Conservation (phyloP, 2,113 vertebrate species). For the Toxotes jaculatrix region DNA sequence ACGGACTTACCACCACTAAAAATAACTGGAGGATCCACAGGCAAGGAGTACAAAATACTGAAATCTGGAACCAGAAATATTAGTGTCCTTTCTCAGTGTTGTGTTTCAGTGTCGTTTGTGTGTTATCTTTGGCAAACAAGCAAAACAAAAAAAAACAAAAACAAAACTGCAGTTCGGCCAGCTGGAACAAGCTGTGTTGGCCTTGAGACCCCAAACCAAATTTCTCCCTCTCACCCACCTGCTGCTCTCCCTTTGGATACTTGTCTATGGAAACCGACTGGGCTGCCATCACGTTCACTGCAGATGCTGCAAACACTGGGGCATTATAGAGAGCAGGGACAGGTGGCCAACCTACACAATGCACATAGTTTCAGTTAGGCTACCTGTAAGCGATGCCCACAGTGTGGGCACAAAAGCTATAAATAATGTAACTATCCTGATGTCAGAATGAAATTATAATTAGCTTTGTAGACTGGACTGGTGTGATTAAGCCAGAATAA, state of each 20-base stretch:
- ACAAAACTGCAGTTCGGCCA: not conserved
- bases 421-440: not conserved
- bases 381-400: not conserved
- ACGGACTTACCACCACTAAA: not conserved
- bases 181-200: not conserved
- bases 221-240: conserved; percentile 74
- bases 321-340: conserved; percentile 78
- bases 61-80: not conserved
- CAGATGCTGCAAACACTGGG: conserved; percentile 73
- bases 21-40: not conserved
- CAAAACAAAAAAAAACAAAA: too few species aligned
- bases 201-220: not conserved
- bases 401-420: not conserved
- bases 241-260: conserved; percentile 81
- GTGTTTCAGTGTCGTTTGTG: not conserved
- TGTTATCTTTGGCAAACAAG: not conserved
- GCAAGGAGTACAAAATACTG: not conserved
- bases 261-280: conserved; percentile 84
- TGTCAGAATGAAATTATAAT: not conserved
- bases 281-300: conserved; percentile 83
- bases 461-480: not conserved
- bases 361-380: conserved; percentile 53
- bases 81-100: not conserved
- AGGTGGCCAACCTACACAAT: conserved; percentile 73
- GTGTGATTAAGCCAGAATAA: not conserved